Percentiles rank a stretch among this genome's conserved stretches.
phyloP scores from a whole-genome alignment of 92 coral and sea anemone genomes.

The Anthopleura xanthogrammica region DNA sequence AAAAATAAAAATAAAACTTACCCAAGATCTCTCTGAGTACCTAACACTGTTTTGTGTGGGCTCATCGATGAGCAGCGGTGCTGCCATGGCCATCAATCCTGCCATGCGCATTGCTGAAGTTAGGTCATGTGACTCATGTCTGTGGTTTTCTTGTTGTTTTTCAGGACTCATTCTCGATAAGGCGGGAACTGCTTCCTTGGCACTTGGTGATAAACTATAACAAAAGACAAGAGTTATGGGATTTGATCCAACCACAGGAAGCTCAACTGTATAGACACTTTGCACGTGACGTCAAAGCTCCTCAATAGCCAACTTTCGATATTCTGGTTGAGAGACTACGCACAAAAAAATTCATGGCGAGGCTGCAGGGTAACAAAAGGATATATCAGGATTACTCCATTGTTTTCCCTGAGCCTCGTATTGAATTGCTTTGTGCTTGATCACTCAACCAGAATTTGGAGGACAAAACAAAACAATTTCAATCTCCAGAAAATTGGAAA shows the following conservation, averaged over 20 bases:
- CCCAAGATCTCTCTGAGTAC: slow-evolving; percentile 19
- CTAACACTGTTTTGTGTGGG: slow-evolving; percentile 27
- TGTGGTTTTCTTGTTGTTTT: slow-evolving; percentile 43
- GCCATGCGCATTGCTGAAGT: slow-evolving; percentile 74
- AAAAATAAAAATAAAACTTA: neutral
- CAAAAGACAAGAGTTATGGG: neutral
- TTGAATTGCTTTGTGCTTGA: no score
- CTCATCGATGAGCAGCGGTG: slow-evolving; percentile 74
- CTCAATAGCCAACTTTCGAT: neutral
- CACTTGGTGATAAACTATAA: slow-evolving; percentile 72
- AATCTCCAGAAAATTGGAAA: no score
- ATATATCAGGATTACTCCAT: no score
- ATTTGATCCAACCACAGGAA: neutral
- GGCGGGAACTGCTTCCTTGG: slow-evolving; percentile 71
- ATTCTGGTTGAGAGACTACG: no score
- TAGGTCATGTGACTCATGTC: slow-evolving; percentile 39
- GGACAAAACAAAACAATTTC: no score
- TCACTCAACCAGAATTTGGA: no score
- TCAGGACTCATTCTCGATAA: slow-evolving; percentile 69
- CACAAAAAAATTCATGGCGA: no score
- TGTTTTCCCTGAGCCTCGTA: no score
- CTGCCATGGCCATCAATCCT: slow-evolving; percentile 70
- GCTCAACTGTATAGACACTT: no score
- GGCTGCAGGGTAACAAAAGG: no score
- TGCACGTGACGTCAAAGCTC: no score